Percentiles rank a stretch among this genome's conserved stretches.
These are phyloP conservation scores for Sturnira hondurensis DNA, from an alignment of 2,113 vertebrate genomes.

Conservation along the genomic window DNA sequence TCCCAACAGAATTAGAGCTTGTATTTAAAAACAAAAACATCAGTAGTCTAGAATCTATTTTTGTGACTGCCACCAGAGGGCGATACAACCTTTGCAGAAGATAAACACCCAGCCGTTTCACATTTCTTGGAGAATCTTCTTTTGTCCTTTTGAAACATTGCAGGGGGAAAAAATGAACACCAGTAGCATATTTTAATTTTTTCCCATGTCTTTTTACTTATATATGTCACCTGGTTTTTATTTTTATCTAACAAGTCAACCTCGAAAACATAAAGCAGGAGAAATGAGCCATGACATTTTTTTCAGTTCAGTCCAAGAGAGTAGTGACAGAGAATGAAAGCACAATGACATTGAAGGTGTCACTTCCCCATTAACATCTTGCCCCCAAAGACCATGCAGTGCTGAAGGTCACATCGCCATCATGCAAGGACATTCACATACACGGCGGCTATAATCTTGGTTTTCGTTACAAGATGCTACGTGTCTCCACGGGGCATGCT, in stretches of 20 bases:
- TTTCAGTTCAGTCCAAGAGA: background rate
- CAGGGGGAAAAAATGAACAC: constrained; percentile 1
- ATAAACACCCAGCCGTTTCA: background rate
- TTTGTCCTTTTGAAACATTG: background rate
- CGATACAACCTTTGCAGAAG: constrained; percentile 30
- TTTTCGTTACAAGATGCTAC: background rate
- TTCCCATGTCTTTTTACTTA: constrained; percentile 25
- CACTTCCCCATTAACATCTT: background rate
- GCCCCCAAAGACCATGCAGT: constrained; percentile 42
- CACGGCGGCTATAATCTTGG: background rate
- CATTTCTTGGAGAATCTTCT: background rate
- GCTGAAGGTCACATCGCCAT: background rate
- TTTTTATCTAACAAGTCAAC: constrained; percentile 45
- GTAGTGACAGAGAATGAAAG: background rate
- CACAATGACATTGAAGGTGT: background rate
- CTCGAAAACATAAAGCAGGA: background rate
- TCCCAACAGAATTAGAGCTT: background rate
- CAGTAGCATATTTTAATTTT: background rate
- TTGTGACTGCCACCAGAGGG: constrained; percentile 54
- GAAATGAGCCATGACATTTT: constrained; percentile 27
- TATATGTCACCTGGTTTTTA: constrained; percentile 31
- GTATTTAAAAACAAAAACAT: background rate
- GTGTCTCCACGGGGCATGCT: background rate
- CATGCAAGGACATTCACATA: constrained; percentile 46
- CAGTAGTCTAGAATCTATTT: background rate